These are phyloP conservation scores for Gonioctena quinquepunctata DNA, from an alignment of 1,140 invertebrate species.

Conservation along the genomic window DNA sequence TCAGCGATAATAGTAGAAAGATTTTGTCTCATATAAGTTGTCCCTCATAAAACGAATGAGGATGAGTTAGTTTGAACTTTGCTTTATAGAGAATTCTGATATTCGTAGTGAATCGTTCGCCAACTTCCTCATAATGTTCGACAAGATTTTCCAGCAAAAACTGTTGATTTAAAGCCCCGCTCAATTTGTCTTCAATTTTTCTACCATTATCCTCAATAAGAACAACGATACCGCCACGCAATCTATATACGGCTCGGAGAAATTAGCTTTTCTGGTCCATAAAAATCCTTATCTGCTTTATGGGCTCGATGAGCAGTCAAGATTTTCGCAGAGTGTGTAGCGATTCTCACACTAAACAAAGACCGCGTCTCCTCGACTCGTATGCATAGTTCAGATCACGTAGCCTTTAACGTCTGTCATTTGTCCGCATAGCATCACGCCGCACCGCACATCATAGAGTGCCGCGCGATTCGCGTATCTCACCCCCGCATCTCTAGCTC, in stretches of 20 bases:
- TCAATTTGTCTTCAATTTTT: conserved; percentile 19
- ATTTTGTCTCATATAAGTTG: too few species aligned
- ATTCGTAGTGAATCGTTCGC: too few species aligned
- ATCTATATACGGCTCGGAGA: conserved; percentile 18
- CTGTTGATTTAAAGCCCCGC: not conserved
- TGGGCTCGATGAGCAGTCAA: conserved; percentile 18
- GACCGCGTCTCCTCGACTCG: conserved; percentile 1
- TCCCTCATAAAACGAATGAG: too few species aligned
- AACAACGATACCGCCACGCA: not conserved
- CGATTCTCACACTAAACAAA: conserved; percentile 30
- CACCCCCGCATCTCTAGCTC: conserved; percentile 36
- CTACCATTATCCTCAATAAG: not conserved
- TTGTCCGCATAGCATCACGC: conserved; percentile 46
- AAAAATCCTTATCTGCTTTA: conserved; percentile 28
- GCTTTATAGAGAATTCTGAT: too few species aligned
- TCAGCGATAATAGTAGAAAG: too few species aligned
- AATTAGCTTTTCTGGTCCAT: conserved; percentile 18
- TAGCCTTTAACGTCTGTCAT: conserved; percentile 44
- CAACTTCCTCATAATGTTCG: too few species aligned
- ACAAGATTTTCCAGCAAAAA: too few species aligned
- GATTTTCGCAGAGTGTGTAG: conserved; percentile 25
- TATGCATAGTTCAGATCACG: conserved; percentile 47
- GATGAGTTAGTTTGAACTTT: too few species aligned
- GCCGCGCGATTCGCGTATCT: conserved; percentile 35
- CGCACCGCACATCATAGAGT: conserved; percentile 34